Evolutionary conservation across 2,797 vertebrate genomes (phyloP).

Genomic region (Sylvilagus floridanus): DNA sequence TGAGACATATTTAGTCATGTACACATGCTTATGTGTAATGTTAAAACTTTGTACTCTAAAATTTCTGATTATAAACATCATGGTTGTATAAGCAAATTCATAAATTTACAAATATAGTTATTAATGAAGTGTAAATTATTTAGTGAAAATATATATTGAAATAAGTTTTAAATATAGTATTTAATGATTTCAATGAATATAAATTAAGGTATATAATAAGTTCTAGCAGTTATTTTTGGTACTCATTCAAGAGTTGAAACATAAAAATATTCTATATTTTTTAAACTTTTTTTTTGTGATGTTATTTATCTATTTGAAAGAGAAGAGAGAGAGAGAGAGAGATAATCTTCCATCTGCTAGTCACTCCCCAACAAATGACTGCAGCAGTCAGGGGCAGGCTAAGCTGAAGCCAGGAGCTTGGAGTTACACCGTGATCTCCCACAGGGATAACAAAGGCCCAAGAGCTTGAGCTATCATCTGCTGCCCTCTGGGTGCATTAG

Average conservation of each 20-base stretch:
- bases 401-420: too few relatives aligned
- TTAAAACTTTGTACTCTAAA: neutral
- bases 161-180: neutral
- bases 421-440: too few relatives aligned
- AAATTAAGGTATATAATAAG: neutral
- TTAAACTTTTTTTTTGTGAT: too few relatives aligned
- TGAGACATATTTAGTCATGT: neutral
- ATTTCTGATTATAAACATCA: neutral
- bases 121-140: neutral
- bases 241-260: neutral
- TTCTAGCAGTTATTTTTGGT: neutral
- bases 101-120: conserved; percentile 16
- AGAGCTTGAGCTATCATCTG: too few relatives aligned
- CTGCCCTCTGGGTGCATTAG: too few relatives aligned
- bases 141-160: neutral
- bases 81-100: neutral
- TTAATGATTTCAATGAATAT: conserved; percentile 2
- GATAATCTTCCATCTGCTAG: too few relatives aligned
- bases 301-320: too few relatives aligned
- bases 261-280: neutral
- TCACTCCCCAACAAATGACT: too few relatives aligned
- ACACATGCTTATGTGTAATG: neutral
- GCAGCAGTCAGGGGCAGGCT: too few relatives aligned
- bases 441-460: too few relatives aligned
- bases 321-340: too few relatives aligned